phyloP scores from a whole-genome alignment of 2,888 invertebrate species.

The Epistrophe eligans region DNA sequence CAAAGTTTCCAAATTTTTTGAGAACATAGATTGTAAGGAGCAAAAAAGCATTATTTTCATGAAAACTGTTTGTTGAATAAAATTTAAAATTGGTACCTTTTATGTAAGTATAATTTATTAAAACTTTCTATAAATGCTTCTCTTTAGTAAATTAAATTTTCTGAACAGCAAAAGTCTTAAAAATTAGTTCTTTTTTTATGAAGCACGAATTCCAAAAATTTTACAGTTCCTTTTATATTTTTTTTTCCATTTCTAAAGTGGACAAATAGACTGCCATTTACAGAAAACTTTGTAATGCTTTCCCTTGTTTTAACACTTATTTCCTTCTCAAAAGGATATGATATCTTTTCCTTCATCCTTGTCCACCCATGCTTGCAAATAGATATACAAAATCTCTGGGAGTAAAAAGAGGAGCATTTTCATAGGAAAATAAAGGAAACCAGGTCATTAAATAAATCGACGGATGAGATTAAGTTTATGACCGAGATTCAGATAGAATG shows the following conservation, averaged over 20 bases:
- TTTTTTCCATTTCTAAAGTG: conserved; percentile 5
- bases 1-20: too few relatives aligned
- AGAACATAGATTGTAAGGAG: too few relatives aligned
- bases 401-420: not conserved
- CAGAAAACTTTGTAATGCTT: conserved; percentile 32
- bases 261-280: conserved; percentile 27
- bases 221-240: not conserved
- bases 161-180: too few relatives aligned
- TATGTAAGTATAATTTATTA: too few relatives aligned
- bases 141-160: not conserved
- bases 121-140: not conserved
- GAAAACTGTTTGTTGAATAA: too few relatives aligned
- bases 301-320: conserved; percentile 38
- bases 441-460: conserved; percentile 46
- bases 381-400: conserved; percentile 15
- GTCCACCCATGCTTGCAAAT: conserved; percentile 22
- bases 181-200: not conserved
- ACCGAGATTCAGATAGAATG: conserved; percentile 34
- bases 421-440: conserved; percentile 30
- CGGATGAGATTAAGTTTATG: conserved; percentile 47
- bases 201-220: not conserved
- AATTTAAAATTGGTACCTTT: too few relatives aligned
- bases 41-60: too few relatives aligned
- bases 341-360: conserved; percentile 20
- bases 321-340: conserved; percentile 31